A percentile compares a stretch with the other conserved stretches of the same genome.
Conservation (phyloP, 2,797 vertebrate genomes). For the Chrysolophus pictus region DNA sequence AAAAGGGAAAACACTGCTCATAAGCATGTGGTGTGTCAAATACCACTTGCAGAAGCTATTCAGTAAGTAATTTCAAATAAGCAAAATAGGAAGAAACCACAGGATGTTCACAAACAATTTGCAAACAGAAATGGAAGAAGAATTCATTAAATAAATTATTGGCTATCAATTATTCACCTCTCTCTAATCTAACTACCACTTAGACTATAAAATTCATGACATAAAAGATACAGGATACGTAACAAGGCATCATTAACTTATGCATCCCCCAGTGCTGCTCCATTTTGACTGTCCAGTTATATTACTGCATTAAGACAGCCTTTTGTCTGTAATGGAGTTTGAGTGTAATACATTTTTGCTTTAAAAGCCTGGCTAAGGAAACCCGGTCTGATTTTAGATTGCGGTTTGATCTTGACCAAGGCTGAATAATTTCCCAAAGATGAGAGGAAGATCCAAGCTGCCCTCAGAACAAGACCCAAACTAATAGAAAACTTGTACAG, state of each 20-base stretch:
- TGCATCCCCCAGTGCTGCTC: constrained; percentile 36
- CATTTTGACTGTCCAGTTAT: constrained; percentile 37
- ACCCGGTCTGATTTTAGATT: constrained; percentile 23
- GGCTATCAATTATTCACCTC: constrained; percentile 70
- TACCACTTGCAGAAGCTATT: constrained; percentile 54
- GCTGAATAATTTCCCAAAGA: constrained; percentile 1
- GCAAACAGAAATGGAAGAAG: constrained; percentile 66
- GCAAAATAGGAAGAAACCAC: constrained; percentile 57
- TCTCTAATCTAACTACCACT: constrained; percentile 66
- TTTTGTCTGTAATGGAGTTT: constrained; percentile 47
- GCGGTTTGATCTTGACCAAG: constrained; percentile 21
- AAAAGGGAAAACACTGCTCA: not conserved
- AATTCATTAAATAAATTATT: constrained; percentile 76
- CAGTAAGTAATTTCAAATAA: constrained; percentile 67
- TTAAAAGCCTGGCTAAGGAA: constrained; percentile 32
- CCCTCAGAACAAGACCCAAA: not conserved
- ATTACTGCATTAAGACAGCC: constrained; percentile 31
- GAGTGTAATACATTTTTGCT: not conserved
- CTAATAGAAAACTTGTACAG: not conserved
- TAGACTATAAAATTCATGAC: constrained; percentile 68
- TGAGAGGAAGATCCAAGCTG: not conserved
- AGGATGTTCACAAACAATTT: constrained; percentile 63
- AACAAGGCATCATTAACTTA: constrained; percentile 57
- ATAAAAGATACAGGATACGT: constrained; percentile 64
- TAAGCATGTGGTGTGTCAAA: not conserved